Evolutionary conservation across 1,140 invertebrate species (phyloP).

Genomic region (Saccostrea cuccullata): DNA sequence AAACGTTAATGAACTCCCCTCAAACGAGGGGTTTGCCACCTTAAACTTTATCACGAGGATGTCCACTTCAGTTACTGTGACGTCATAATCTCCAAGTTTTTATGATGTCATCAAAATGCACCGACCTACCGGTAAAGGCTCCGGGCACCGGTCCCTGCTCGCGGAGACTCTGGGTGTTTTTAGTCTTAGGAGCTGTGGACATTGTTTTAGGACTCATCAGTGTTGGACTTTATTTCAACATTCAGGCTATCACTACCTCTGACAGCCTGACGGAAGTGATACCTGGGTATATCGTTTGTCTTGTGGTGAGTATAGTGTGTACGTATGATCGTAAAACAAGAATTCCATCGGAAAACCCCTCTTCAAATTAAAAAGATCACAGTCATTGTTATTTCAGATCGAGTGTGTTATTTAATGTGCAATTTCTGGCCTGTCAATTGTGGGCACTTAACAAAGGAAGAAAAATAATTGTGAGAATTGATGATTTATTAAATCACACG

Average conservation of each 20-base stretch:
- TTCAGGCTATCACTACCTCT: constrained; percentile 61
- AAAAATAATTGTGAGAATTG: no score
- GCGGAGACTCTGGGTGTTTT: constrained; percentile 63
- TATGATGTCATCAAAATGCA: constrained; percentile 9
- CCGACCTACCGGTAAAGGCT: neutral
- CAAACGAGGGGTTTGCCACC: no score
- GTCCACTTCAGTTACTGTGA: neutral
- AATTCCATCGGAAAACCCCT: no score
- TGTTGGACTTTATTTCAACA: constrained; percentile 64
- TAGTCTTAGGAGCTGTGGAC: constrained; percentile 58
- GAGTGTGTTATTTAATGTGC: no score
- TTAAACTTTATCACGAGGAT: no score
- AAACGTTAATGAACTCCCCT: no score
- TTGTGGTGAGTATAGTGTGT: constrained; percentile 50
- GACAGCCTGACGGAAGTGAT: constrained; percentile 59
- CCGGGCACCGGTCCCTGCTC: neutral
- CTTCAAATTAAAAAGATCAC: no score
- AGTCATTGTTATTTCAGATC: no score
- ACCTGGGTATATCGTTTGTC: constrained; percentile 62
- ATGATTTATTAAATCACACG: no score
- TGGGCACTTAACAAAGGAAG: no score
- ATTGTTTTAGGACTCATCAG: constrained; percentile 60
- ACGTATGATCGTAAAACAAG: no score
- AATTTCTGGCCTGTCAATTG: no score
- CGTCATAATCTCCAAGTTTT: neutral